Base-by-base conservation (phyloP, 2,797 vertebrate genomes). In the Paratrypauchen microcephalus region DNA sequence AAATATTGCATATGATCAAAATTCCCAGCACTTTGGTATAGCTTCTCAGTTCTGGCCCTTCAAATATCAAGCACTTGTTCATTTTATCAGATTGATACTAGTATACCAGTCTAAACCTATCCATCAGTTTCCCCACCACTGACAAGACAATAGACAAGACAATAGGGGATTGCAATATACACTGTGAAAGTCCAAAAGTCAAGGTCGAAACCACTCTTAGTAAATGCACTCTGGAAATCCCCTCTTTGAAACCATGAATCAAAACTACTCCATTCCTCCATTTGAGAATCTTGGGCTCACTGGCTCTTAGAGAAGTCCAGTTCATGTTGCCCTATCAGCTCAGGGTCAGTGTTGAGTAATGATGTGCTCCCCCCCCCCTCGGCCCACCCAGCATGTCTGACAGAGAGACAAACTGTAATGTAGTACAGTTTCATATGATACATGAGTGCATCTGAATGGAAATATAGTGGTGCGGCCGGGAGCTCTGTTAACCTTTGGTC, bases 331-430 rank as follows among this genome's bases (percentile, higher is more conserved):
- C 66, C 85, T 73, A 73, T 73, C 78, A 65, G 11, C 55, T 74
- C 52, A 70, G 77, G 87, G 86, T 90, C 86, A 88, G 69, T 45
- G 47, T 79, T 89, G 87, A 90, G 83, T 89, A 88, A 89, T 89
- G 82, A 71, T 19, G 81, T 16, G 23, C 69, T 66, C 78, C 75
- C 67, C 73, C 73, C 77, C 77, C 77, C 69, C 83, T 74, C 65
- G 76, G 74, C 79, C 76, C 83, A 83, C 81, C 80, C 86, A 82
- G 74, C 63, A 55, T 57, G 58, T 68, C 61, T 69, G 18, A 77
- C 47, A 79, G 69, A 69, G 23, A 70, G 56, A 56, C 61, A 54
- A 70, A 58, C 79, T 67, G 67, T 65, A 26, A 39, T 75, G 68
- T 64, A 21, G 64, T 13, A 54, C 64, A 36, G 28, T 70, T 63